phyloP scores from a whole-genome alignment of 2,113 vertebrate genomes.

The Trinectes maculatus region DNA sequence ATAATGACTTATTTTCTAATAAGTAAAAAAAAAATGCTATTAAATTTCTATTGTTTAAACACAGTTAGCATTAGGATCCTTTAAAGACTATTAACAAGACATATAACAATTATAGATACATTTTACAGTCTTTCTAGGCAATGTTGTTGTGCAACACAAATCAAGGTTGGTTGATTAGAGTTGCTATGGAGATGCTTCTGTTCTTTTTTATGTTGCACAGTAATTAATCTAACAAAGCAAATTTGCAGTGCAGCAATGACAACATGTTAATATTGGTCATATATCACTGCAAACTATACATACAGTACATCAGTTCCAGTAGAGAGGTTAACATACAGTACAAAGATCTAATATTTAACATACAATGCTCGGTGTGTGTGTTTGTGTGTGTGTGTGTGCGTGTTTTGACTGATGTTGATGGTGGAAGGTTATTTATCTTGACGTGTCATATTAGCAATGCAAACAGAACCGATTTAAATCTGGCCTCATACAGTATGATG shows the following conservation, averaged over 20 bases:
- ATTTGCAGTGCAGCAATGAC: neutral
- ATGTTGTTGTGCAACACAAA: neutral
- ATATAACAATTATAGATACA: neutral
- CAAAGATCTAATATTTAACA: too few relatives aligned
- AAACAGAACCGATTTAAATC: constrained; percentile 14
- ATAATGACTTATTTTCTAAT: neutral
- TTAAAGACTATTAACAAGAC: too few relatives aligned
- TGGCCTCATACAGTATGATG: neutral
- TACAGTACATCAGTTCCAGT: too few relatives aligned
- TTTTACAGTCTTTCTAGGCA: too few relatives aligned
- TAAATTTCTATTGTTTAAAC: too few relatives aligned
- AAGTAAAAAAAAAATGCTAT: too few relatives aligned
- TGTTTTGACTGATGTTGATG: too few relatives aligned
- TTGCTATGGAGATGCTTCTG: constrained; percentile 11
- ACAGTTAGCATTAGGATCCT: too few relatives aligned
- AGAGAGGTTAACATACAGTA: too few relatives aligned
- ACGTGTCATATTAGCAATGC: constrained; percentile 1
- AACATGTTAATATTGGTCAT: neutral
- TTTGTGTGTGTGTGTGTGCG: too few relatives aligned
- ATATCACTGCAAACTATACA: neutral
- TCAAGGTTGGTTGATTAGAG: constrained; percentile 6
- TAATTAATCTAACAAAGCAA: neutral
- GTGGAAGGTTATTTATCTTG: neutral
- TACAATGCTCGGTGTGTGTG: too few relatives aligned
- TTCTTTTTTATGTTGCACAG: neutral